Percentiles rank a stretch among this genome's conserved stretches.
Evolutionary conservation across 2,797 vertebrate genomes (phyloP).

Genomic region (Sebastes goodei): DNA sequence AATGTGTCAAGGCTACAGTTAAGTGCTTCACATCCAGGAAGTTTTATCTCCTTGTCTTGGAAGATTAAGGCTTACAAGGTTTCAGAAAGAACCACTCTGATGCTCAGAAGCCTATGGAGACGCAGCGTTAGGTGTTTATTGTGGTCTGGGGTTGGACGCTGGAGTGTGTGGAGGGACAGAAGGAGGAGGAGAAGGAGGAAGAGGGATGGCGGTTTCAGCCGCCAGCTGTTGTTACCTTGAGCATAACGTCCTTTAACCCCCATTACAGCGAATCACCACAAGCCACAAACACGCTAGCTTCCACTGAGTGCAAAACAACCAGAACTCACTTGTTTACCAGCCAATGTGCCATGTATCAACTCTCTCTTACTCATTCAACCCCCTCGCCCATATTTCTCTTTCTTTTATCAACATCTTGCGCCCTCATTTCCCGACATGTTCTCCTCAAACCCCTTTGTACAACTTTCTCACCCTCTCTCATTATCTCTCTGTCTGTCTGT

Average conservation of each 20-base stretch:
- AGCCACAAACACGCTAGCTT: constrained; percentile 79
- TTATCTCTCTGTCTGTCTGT: constrained; percentile 50
- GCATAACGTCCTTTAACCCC: constrained; percentile 76
- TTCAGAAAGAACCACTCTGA: constrained; percentile 37
- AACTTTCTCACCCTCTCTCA: constrained; percentile 55
- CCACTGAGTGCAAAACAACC: constrained; percentile 81
- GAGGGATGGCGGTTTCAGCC: constrained; percentile 76
- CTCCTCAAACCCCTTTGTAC: constrained; percentile 23
- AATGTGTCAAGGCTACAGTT: constrained; percentile 34
- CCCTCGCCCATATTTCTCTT: not conserved
- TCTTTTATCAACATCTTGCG: constrained; percentile 25
- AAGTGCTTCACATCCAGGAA: constrained; percentile 10
- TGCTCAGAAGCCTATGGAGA: constrained; percentile 23
- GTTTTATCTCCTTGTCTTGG: constrained; percentile 33
- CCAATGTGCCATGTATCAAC: constrained; percentile 71
- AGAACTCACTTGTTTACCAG: constrained; percentile 83
- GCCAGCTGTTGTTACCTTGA: constrained; percentile 84
- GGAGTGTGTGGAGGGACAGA: constrained; percentile 69
- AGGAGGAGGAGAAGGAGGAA: constrained; percentile 74
- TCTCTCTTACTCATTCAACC: constrained; percentile 37
- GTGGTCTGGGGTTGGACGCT: constrained; percentile 72
- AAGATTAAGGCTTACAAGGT: constrained; percentile 38
- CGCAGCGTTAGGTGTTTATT: constrained; percentile 73
- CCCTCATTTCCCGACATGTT: constrained; percentile 22
- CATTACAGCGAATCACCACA: constrained; percentile 74